These are phyloP conservation scores for Nemotelus pantherinus DNA, from an alignment of 2,888 invertebrate genomes.

Conservation along the genomic window DNA sequence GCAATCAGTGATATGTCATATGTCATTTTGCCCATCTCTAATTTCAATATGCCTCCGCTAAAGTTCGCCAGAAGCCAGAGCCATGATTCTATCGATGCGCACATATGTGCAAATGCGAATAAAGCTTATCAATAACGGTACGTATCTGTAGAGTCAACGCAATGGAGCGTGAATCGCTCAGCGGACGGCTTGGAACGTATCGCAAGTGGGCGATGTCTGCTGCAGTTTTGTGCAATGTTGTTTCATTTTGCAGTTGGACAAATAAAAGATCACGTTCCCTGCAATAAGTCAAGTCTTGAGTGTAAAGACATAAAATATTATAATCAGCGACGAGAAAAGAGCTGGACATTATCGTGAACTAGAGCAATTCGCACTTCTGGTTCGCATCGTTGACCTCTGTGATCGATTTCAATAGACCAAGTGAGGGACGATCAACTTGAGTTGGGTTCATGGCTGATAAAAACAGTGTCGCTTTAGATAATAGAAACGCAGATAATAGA, in stretches of 20 bases:
- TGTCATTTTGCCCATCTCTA: too few species aligned
- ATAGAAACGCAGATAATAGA: neutral
- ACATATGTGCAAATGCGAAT: neutral
- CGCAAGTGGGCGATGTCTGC: too few species aligned
- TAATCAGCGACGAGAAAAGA: neutral
- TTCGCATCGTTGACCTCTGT: constrained; percentile 20
- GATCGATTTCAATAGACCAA: neutral
- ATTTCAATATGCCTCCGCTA: neutral
- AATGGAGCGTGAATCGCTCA: neutral
- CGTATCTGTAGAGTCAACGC: neutral
- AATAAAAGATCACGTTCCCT: too few species aligned
- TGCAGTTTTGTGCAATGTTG: too few species aligned
- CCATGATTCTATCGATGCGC: neutral
- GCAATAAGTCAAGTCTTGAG: too few species aligned
- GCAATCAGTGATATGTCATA: too few species aligned
- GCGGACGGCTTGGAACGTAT: too few species aligned
- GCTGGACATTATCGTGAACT: neutral
- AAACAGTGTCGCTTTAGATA: constrained; percentile 21
- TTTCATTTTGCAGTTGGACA: too few species aligned
- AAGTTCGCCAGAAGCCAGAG: too few species aligned
- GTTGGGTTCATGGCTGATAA: constrained; percentile 22
- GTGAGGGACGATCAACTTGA: neutral
- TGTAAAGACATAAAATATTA: too few species aligned
- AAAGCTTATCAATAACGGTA: neutral
- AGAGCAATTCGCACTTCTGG: constrained; percentile 27